Evolutionary conservation across 64 coral and sea anemone species (phyloP), one percentile per base, ranked within the genome.

Genomic region (Pocillopora verrucosa): DNA sequence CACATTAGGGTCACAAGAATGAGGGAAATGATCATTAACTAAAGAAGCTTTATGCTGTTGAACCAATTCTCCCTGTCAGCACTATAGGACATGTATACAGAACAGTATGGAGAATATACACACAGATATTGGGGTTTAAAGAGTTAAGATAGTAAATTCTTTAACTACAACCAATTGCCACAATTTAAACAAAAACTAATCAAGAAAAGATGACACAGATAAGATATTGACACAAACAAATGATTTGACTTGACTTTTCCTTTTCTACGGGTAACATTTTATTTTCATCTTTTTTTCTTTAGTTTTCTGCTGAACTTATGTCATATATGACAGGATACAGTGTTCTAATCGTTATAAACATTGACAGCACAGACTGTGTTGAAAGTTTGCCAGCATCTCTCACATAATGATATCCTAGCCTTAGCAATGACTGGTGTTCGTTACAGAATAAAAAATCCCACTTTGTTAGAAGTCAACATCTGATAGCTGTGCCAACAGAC

Each of bases 401-500:
- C 22, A 10, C n/a, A n/a, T 24, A 24, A 25, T n/a, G n/a, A 70
- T 70, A n/a, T 70, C 22, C 22, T n/a, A 11, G n/a, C 11, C 22
- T 11, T 11, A 11, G 19, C 10, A 25, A 24, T 70, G 11, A 5
- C 22, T 70, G 11, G 25, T 11, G 61, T 63, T 63, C 2, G 11
- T 4, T n/a, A 24, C 25, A 25, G 6, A 70, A 25, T 14, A 13
- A 22, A 75, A 73, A 20, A 77, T 16, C 16, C 7, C 25, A 56
- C 16, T 68, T 56, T 11, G 11, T 67, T 65, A 22, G 17, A 7
- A 24, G 57, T 90, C 70, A 94, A 88, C 96, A 98, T 91, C 96
- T 92, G 62, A 98, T 98, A 58, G 93, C 96, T 64, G 96, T 98
- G 36, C 96, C 96, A 36, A 98, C 94, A 24, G 96, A 90, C 96